A percentile compares a stretch with the other conserved stretches of the same genome.
These are phyloP conservation scores for Plutomurus gul DNA, from an alignment of 1,140 invertebrate genomes.

Conservation along the genomic window DNA sequence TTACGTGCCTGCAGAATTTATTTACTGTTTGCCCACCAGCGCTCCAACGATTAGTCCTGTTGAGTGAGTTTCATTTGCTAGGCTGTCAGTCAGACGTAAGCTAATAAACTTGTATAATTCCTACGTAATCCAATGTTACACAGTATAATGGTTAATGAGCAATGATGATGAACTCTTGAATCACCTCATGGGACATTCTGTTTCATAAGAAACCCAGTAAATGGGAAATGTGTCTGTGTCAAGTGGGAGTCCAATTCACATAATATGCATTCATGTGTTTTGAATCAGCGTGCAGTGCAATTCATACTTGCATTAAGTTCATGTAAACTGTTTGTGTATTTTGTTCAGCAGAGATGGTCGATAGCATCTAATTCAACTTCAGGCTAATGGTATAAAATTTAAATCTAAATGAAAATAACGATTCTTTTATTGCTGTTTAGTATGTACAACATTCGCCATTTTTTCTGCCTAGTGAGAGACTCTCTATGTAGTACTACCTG, in stretches of 20 bases:
- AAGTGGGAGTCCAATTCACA: neutral
- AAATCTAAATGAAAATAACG: neutral
- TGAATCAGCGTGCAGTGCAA: too few species aligned
- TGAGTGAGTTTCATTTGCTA: too few species aligned
- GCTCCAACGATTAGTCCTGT: too few species aligned
- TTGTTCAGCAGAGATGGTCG: too few species aligned
- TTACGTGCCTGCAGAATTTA: too few species aligned
- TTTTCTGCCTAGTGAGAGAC: neutral
- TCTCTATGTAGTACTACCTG: too few species aligned
- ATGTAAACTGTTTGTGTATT: too few species aligned
- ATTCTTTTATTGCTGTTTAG: neutral
- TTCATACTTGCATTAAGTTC: neutral
- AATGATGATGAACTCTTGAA: neutral
- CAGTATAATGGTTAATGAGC: neutral
- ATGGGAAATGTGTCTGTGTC: constrained; percentile 7
- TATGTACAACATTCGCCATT: neutral
- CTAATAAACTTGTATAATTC: too few species aligned
- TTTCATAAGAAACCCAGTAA: neutral
- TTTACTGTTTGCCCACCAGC: too few species aligned
- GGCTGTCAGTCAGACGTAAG: too few species aligned
- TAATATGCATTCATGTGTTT: neutral
- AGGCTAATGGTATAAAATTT: too few species aligned
- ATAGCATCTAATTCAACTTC: too few species aligned
- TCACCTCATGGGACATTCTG: neutral
- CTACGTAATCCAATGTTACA: neutral